Base-by-base conservation (phyloP, 2,797 vertebrate genomes). In the Propithecus deckenii region DNA sequence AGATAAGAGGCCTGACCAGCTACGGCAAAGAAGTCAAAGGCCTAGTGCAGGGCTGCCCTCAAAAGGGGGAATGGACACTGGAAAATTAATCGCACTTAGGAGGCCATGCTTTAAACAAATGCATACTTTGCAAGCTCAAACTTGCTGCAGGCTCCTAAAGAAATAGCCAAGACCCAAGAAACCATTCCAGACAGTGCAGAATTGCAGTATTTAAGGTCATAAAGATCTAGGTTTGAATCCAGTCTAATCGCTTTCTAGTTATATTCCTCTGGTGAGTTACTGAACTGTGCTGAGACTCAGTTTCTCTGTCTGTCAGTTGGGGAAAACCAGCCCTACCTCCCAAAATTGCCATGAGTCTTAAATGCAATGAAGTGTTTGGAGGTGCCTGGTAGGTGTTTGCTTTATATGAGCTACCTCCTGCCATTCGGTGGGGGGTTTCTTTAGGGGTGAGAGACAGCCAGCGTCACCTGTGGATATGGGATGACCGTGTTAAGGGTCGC, bases 1-100 rank as follows among this genome's bases (percentile, higher is more conserved):
- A 95, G 91, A 95, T 69, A 86, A 91, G 92, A 95, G 57, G 90
- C 43, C 72, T 87, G 35, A 15, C 46, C 67, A 92, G 35, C 61
- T 41, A 92, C 75, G 35, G n/a, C n/a, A 17, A 38, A 59, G 35
- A 87, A 81, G 86, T 63, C 80, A 61, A 80, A 89, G 57, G 61
- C 59, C 84, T 69, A 11, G 46, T 1, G 2, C 48, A 23, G 43
- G 43, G 81, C 32, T 55, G 23, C 22, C 69, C 55, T 14, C 32
- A 43, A 35, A 76, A 23, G 0, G 4, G 67, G 7, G 30, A 59
- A 57, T 0, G 23, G n/a, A 48, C 11, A 8, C n/a, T 18, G 17
- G 48, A n/a, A 92, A 41, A 41, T 4, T 59, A 71, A 57, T 38
- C 6, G 72, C 48, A 88, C 38, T n/a, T 74, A 67, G 55, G 97